Conservation (phyloP, 2,888 invertebrate species). For the Drosophila emarginata region DNA sequence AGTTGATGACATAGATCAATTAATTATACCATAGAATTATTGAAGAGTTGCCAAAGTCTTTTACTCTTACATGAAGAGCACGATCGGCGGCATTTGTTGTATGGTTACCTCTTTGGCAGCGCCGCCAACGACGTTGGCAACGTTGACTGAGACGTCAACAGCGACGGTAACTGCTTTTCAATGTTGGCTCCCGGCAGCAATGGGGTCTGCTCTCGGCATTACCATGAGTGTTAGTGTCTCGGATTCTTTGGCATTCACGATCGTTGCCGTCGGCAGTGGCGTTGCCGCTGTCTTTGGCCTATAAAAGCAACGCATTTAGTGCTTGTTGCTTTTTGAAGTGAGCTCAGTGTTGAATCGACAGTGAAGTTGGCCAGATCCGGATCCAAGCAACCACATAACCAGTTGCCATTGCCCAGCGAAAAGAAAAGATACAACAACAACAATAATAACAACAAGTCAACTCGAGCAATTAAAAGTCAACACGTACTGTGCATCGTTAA, state of each 20-base stretch:
- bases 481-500: constrained; percentile 5
- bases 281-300: constrained; percentile 51
- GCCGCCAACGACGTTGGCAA: no score
- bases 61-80: constrained; percentile 24
- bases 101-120: not conserved
- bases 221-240: constrained; percentile 8
- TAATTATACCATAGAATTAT: not conserved
- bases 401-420: constrained; percentile 12
- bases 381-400: constrained; percentile 15
- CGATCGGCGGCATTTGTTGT: not conserved
- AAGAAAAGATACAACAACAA: constrained; percentile 1
- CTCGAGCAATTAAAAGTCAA: constrained; percentile 20
- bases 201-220: constrained; percentile 4
- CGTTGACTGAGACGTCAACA: not conserved
- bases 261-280: constrained; percentile 45
- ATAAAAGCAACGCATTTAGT: constrained; percentile 80
- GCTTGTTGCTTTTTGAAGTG: constrained; percentile 76
- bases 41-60: not conserved
- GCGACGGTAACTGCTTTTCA: constrained; percentile 21
- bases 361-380: constrained; percentile 72
- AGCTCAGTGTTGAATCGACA: constrained; percentile 80
- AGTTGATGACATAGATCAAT: not conserved
- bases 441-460: constrained; percentile 31
- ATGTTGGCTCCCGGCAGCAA: constrained; percentile 1
- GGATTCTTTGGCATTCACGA: constrained; percentile 66